Base-by-base conservation (phyloP, 2,888 invertebrate genomes). In the Drosophila conformis region DNA sequence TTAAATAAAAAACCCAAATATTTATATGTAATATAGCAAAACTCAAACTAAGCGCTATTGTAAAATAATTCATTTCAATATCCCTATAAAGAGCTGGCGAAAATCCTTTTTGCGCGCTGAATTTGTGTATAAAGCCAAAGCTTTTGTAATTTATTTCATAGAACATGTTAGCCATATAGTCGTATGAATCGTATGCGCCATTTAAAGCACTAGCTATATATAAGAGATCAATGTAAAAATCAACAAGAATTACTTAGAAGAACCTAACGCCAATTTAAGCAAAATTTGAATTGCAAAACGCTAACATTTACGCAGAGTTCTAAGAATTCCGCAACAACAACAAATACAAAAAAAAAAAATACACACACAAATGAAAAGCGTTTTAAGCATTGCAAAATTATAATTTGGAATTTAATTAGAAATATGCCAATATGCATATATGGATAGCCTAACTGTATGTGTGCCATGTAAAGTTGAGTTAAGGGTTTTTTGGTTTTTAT, bases 111-210 rank as follows among this genome's bases (percentile, higher is more conserved):
- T 65, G 56, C 36, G 27, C 38, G 54, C 54, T 62, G 21, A 60
- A 65, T 73, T 82, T 82, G 81, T 91, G 91, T 91, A 91, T 75
- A 90, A 87, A 86, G 73, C 79, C 83, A 79, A 78, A 79, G 92
- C 91, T 92, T 91, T 92, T 91, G 91, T 91, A 91, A 91, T 85
- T 84, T 87, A 91, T 89, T 91, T 92, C 91, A 80, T 81, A 82
- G 73, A 80, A 68, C 40, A 89, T 76, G 76, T 82, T 82, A 76
- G 73, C 80, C 60, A 70, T 49, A 73, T 57, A 60, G 54, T 31
- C 29, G 57, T 59, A 73, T 60, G 48, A 27, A 64, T 56, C 46
- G 59, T 68, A 49, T 68, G 70, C 42, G 70, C 57, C 64, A 60
- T 68, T 64, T 57, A 64, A 46, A 64, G 15, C 42, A 61, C 29